Evolutionary conservation across 2,113 vertebrate genomes (phyloP).

Genomic region (Takifugu flavidus): DNA sequence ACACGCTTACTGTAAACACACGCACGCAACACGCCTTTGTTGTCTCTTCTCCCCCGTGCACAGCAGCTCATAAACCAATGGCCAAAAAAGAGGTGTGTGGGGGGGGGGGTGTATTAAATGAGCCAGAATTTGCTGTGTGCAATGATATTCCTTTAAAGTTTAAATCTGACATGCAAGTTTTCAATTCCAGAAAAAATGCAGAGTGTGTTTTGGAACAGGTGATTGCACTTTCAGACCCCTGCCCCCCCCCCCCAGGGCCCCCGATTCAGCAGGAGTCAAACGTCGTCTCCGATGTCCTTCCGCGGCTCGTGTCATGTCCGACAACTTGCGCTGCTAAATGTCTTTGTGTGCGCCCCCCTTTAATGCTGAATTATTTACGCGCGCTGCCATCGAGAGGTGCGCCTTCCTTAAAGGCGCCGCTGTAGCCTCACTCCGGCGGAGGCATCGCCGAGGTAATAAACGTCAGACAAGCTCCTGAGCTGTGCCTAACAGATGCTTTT

Average conservation of each 20-base stretch:
- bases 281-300: slow-evolving; percentile 20
- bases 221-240: slow-evolving; percentile 2
- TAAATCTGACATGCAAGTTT: not conserved
- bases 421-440: slow-evolving; percentile 70
- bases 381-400: slow-evolving; percentile 69
- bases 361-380: slow-evolving; percentile 81
- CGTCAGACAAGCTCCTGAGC: slow-evolving; percentile 71
- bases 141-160: slow-evolving; percentile 19
- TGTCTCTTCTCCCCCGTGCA: slow-evolving; percentile 46
- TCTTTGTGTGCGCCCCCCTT: slow-evolving; percentile 68
- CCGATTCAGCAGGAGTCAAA: slow-evolving; percentile 7
- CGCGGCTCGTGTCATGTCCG: slow-evolving; percentile 72
- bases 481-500: slow-evolving; percentile 80
- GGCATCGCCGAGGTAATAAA: slow-evolving; percentile 76
- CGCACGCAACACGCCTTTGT: slow-evolving; percentile 58
- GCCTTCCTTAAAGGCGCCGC: slow-evolving; percentile 69
- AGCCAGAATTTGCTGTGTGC: slow-evolving; percentile 34
- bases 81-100: not conserved
- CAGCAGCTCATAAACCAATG: slow-evolving; percentile 30
- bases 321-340: slow-evolving; percentile 72
- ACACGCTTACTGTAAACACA: slow-evolving; percentile 25
- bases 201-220: not conserved
- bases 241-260: slow-evolving; percentile 4
- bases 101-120: slow-evolving; percentile 3
- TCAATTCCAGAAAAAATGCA: slow-evolving; percentile 9